Base-by-base conservation (phyloP, 2,113 vertebrate species). In the Muntiacus muntjak region DNA sequence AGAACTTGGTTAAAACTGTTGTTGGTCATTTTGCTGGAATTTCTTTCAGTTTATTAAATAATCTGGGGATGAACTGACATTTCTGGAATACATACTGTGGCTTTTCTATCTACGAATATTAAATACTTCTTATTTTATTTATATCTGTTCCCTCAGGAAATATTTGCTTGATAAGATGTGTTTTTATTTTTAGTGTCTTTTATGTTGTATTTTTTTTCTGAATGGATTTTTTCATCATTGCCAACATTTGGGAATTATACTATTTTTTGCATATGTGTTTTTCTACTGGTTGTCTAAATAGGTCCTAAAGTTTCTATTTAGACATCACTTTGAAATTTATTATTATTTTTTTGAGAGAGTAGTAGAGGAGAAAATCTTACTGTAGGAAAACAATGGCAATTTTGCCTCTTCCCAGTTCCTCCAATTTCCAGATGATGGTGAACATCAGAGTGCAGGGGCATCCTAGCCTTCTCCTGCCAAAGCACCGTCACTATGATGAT, bases 401-500 rank as follows among this genome's bases (percentile, higher is more conserved):
- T 28, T 78, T 45, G 6, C n/a, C 85, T 83, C 7, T 50, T 25
- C 15, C 62, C 43, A 60, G 1, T 26, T 23, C 40, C 16, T 30
- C 21, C 13, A 1, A 0, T 50, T 92, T 36, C 36, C 54, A 57
- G 30, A n/a, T 33, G 28, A 9, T 1, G 28, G 5, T 13, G n/a
- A 79, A 23, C 8, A 13, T 0, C 6, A 52, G 30, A 57, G 3
- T 5, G 50, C 71, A 71, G 14, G 33, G 23, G 5, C 0, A 0
- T 0, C 5, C 43, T 6, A 5, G 45, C 12, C 25, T 7, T 9
- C 74, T 28, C 23, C 50, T 21, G n/a, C 21, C 2, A 10, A 17
- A 40, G 25, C 9, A 1, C 17, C 23, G 3, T 25, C 7, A 0
- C 36, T 6, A 0, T 21, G 3, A 5, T 0, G 16, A 1, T 17